Evolutionary conservation across 2,888 invertebrate genomes (phyloP).

Genomic region (Pseudanteris insignis): DNA sequence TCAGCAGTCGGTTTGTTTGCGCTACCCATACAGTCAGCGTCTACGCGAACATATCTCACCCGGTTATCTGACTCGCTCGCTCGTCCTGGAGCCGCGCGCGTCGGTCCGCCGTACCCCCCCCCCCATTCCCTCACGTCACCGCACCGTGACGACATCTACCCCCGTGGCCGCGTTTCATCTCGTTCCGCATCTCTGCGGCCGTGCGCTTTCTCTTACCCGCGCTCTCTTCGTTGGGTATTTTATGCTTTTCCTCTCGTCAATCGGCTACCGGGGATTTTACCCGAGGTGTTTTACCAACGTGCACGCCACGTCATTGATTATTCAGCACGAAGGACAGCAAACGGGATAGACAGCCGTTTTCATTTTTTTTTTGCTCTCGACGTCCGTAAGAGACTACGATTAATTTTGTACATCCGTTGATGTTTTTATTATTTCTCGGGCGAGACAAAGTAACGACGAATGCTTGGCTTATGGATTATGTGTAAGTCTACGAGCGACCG

Average conservation of each 20-base stretch:
- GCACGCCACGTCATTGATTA: slow-evolving; percentile 21
- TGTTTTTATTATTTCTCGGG: no score
- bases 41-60: slow-evolving; percentile 35
- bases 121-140: slow-evolving; percentile 5
- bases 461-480: no score
- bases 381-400: no score
- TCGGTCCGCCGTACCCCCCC: slow-evolving; percentile 16
- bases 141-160: no score
- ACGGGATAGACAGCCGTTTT: no score
- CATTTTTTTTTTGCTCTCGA: no score
- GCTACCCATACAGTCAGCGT: slow-evolving; percentile 54
- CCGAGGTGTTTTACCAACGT: slow-evolving; percentile 8
- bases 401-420: no score
- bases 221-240: slow-evolving; percentile 27
- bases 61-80: slow-evolving; percentile 35
- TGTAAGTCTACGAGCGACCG: no score
- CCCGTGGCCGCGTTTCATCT: slow-evolving; percentile 31
- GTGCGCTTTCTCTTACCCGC: slow-evolving; percentile 29
- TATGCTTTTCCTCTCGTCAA: slow-evolving; percentile 35
- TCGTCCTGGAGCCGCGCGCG: slow-evolving; percentile 15
- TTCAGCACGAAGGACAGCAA: no score
- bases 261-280: slow-evolving; percentile 31
- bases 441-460: no score
- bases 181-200: slow-evolving; percentile 27
- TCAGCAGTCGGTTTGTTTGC: slow-evolving; percentile 65